These are phyloP conservation scores for Antennarius striatus DNA, from an alignment of 2,113 vertebrate genomes.

Conservation along the genomic window DNA sequence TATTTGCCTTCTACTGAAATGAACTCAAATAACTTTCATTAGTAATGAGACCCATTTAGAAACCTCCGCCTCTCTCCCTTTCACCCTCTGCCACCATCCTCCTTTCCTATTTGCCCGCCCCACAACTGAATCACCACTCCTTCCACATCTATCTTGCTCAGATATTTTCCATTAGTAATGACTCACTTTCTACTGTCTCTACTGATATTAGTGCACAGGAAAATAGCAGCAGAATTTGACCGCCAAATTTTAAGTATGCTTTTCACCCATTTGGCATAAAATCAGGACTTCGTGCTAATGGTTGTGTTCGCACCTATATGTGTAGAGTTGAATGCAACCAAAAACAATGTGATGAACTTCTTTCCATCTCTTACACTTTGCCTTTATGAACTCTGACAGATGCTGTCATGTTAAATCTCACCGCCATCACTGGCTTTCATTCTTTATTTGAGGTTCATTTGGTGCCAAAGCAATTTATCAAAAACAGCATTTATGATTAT, in stretches of 20 bases:
- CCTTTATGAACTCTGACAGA: not conserved
- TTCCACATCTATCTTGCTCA: conserved; percentile 24
- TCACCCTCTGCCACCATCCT: conserved; percentile 2
- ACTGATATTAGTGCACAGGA: conserved; percentile 24
- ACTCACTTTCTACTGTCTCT: conserved; percentile 38
- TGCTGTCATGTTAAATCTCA: no score
- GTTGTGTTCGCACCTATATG: not conserved
- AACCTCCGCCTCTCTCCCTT: not conserved
- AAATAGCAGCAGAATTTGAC: conserved; percentile 24
- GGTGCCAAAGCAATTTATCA: conserved; percentile 20
- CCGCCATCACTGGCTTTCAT: no score
- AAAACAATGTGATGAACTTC: no score
- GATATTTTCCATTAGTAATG: conserved; percentile 55
- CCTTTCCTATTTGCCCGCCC: not conserved
- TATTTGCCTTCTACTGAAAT: conserved; percentile 54
- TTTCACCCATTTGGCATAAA: conserved; percentile 35
- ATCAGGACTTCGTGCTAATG: not conserved
- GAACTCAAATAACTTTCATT: conserved; percentile 42
- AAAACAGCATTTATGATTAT: conserved; percentile 17
- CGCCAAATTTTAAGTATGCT: conserved; percentile 40
- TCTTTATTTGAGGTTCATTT: not conserved
- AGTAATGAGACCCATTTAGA: conserved; percentile 41
- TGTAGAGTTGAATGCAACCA: not conserved
- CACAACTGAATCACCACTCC: not conserved
- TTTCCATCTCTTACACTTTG: not conserved